Conservation (phyloP, 2,888 invertebrate species). For the Baronia brevicornis region DNA sequence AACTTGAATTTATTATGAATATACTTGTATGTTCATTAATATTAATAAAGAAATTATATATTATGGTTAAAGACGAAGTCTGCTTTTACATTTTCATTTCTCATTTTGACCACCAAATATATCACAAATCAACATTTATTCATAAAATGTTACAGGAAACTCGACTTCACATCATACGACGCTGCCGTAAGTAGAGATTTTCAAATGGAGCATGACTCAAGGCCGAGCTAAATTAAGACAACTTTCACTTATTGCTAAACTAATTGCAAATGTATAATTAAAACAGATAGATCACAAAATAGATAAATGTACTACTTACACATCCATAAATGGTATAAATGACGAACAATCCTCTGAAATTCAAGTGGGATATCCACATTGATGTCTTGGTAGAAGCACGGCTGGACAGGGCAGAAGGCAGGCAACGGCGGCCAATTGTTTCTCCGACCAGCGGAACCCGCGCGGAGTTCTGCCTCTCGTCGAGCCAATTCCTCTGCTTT, state of each 20-base stretch:
- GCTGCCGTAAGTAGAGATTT: slow-evolving; percentile 14
- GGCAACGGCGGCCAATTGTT: slow-evolving; percentile 99
- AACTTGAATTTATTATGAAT: no score
- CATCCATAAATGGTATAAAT: slow-evolving; percentile 97
- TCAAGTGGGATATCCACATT: slow-evolving; percentile 98
- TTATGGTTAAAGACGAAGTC: no score
- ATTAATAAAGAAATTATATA: no score
- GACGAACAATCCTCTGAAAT: slow-evolving; percentile 96
- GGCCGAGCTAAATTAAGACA: no score
- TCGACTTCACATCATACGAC: slow-evolving; percentile 5
- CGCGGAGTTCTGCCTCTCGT: slow-evolving; percentile 89
- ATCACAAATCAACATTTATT: slow-evolving; percentile 1
- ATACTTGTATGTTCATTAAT: no score
- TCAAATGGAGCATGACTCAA: no score
- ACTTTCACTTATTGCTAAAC: no score
- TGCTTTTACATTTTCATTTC: no score
- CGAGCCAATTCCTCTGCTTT: slow-evolving; percentile 93
- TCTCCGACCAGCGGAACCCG: slow-evolving; percentile 79
- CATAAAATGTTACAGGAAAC: slow-evolving; percentile 11
- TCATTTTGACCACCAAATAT: no score
- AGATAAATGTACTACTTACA: no score
- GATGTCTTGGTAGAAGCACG: slow-evolving; percentile 99
- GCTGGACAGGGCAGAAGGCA: slow-evolving; percentile 92
- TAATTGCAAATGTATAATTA: no score
- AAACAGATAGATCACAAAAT: no score